Evolutionary conservation across 2,113 vertebrate genomes (phyloP).

Genomic region (Syrrhaptes paradoxus): DNA sequence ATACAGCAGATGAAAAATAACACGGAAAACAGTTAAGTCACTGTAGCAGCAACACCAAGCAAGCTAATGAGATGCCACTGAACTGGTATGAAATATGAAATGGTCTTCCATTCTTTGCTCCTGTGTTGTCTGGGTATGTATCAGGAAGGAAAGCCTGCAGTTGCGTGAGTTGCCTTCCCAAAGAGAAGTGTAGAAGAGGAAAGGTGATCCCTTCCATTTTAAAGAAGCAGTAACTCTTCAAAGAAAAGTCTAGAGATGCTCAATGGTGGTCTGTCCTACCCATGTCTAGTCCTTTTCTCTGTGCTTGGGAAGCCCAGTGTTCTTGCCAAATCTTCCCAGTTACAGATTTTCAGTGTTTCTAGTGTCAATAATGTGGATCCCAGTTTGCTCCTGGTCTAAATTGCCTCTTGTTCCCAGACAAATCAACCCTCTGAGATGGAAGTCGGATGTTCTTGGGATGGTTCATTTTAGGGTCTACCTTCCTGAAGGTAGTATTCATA

Average conservation of each 20-base stretch:
- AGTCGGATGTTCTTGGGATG: background rate
- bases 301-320: background rate
- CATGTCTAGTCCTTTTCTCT: background rate
- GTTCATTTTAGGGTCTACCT: background rate
- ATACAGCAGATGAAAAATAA: background rate
- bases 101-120: background rate
- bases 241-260: background rate
- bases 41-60: background rate
- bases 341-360: background rate
- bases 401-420: background rate
- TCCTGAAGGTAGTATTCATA: background rate
- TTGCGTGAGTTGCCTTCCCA: background rate
- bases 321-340: background rate
- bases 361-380: background rate
- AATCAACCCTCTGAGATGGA: background rate
- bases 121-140: background rate
- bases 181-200: background rate
- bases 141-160: background rate
- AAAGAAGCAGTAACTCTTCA: background rate
- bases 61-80: background rate
- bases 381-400: background rate
- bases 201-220: background rate
- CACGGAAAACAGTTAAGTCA: background rate
- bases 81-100: background rate
- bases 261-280: background rate